Conservation (phyloP, 2,888 invertebrate species). For the Callosobruchus maculatus region DNA sequence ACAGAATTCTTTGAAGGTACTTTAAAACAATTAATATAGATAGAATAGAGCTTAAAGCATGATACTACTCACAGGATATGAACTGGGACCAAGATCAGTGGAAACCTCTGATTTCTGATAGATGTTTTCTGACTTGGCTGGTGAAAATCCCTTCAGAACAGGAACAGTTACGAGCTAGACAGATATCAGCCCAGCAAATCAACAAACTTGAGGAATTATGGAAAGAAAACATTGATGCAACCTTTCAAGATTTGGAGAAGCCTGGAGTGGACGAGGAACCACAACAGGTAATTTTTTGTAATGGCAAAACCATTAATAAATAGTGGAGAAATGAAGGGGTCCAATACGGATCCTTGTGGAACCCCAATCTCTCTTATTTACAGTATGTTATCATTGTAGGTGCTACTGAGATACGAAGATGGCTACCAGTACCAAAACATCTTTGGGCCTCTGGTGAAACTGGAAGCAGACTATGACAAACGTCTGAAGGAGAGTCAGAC, state of each 20-base stretch:
- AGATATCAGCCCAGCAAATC: slow-evolving; percentile 96
- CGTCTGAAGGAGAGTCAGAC: slow-evolving; percentile 97
- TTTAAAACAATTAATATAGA: background rate
- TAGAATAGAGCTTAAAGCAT: background rate
- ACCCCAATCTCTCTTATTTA: too few relatives aligned
- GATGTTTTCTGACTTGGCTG: slow-evolving; percentile 94
- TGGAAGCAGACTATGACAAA: slow-evolving; percentile 98
- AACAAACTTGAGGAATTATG: slow-evolving; percentile 97
- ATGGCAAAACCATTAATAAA: too few relatives aligned
- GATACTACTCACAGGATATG: slow-evolving; percentile 66
- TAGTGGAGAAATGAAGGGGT: too few relatives aligned
- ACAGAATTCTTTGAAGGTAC: slow-evolving; percentile 82
- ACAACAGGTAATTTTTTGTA: slow-evolving; percentile 86
- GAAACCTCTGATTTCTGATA: slow-evolving; percentile 96
- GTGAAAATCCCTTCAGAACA: slow-evolving; percentile 97
- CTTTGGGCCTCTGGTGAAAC: slow-evolving; percentile 92
- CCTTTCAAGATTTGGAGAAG: slow-evolving; percentile 96
- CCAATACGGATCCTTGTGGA: too few relatives aligned
- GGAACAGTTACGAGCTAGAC: slow-evolving; percentile 91
- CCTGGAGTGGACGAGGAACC: slow-evolving; percentile 98
- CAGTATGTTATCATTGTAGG: too few relatives aligned
- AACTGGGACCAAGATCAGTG: slow-evolving; percentile 99
- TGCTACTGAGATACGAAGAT: slow-evolving; percentile 81
- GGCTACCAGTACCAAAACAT: slow-evolving; percentile 99
- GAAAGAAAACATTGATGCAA: slow-evolving; percentile 98